Evolutionary conservation across 2,888 invertebrate genomes (phyloP).

Genomic region (Mycalesis mineus): DNA sequence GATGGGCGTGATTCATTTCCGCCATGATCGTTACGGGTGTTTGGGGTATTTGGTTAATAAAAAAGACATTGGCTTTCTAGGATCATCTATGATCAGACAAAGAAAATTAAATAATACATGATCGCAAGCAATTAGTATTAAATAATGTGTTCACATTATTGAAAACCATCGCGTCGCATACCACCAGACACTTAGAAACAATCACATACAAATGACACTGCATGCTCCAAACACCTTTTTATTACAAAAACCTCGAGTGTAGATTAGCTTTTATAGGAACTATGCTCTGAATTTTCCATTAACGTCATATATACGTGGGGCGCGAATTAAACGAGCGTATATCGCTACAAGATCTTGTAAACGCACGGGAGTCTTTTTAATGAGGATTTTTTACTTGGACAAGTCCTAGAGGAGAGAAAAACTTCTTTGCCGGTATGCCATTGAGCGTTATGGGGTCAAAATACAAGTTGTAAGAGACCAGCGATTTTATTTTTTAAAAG

Average conservation of each 20-base stretch:
- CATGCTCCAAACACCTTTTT: conserved; percentile 21
- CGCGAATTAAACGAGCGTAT: conserved; percentile 65
- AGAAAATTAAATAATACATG: too few species aligned
- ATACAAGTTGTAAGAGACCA: conserved; percentile 27
- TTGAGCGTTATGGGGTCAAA: conserved; percentile 48
- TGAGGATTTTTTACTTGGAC: conserved; percentile 62
- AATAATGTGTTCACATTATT: not conserved
- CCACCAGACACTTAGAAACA: conserved; percentile 3
- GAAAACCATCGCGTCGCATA: conserved; percentile 1
- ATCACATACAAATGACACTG: conserved; percentile 29
- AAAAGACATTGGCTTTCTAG: too few species aligned
- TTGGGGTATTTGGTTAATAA: too few species aligned
- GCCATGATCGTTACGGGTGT: too few species aligned
- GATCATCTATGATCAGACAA: too few species aligned
- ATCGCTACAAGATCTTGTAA: conserved; percentile 54
- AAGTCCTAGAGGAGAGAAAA: conserved; percentile 66
- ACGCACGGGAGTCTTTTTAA: conserved; percentile 67
- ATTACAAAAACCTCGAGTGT: conserved; percentile 18
- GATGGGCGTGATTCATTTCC: too few species aligned
- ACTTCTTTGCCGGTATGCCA: conserved; percentile 58
- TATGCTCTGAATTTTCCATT: conserved; percentile 39
- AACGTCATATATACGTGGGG: conserved; percentile 54
- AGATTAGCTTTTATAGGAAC: conserved; percentile 30
- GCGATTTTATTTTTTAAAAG: not conserved
- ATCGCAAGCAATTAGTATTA: too few species aligned